These are phyloP conservation scores for Actinopyga echinites DNA, from an alignment of 53 echinoderm and acorn worm species.

Conservation along the genomic window DNA sequence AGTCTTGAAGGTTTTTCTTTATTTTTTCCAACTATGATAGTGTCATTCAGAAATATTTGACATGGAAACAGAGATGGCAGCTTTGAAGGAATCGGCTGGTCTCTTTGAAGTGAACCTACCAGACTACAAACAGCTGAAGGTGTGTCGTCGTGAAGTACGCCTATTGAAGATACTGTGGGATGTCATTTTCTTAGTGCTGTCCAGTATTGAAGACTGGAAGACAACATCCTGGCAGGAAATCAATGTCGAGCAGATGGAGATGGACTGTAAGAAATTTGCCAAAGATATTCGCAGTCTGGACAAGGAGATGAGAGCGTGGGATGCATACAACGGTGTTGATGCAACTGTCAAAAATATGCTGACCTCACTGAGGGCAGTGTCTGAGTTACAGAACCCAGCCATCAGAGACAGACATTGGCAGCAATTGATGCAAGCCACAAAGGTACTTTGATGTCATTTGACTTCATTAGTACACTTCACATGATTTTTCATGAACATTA, in stretches of 20 bases:
- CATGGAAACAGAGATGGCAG: slow-evolving; percentile 84
- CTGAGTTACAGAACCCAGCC: slow-evolving; percentile 95
- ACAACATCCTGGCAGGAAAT: slow-evolving; percentile 93
- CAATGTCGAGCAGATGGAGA: slow-evolving; percentile 99
- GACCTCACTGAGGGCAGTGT: slow-evolving; percentile 94
- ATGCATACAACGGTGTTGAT: slow-evolving; percentile 88
- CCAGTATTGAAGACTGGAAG: slow-evolving; percentile 97
- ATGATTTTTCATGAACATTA: no score
- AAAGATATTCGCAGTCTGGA: slow-evolving; percentile 94
- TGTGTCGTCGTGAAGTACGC: slow-evolving; percentile 83
- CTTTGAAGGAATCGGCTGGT: slow-evolving; percentile 83
- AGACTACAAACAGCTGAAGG: slow-evolving; percentile 97
- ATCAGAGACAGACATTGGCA: slow-evolving; percentile 99
- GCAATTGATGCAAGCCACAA: slow-evolving; percentile 97
- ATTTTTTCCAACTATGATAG: slow-evolving; percentile 19
- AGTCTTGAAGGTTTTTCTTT: background rate
- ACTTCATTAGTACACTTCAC: no score
- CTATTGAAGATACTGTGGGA: slow-evolving; percentile 93
- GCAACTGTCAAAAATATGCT: slow-evolving; percentile 97
- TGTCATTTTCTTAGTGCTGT: slow-evolving; percentile 80
- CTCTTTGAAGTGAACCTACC: slow-evolving; percentile 96
- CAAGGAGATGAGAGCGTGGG: slow-evolving; percentile 99
- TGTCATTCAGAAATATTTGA: slow-evolving; percentile 77
- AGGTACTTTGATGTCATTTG: slow-evolving; percentile 46
- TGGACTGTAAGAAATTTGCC: slow-evolving; percentile 99